phyloP scores from a whole-genome alignment of 92 coral and sea anemone genomes.

The Epizoanthus ramosus region DNA sequence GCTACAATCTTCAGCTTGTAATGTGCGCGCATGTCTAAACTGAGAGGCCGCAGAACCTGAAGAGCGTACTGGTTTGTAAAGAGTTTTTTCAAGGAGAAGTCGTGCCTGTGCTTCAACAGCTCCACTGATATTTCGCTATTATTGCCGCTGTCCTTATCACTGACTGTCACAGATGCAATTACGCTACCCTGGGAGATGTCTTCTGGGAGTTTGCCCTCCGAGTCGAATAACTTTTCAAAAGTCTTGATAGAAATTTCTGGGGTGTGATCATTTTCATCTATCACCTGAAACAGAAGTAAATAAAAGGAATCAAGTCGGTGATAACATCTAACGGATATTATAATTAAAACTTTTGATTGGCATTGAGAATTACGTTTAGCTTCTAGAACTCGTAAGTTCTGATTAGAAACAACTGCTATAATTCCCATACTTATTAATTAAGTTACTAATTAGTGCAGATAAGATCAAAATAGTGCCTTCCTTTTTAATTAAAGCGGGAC shows the following conservation, averaged over 20 bases:
- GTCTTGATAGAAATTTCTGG: slow-evolving; percentile 65
- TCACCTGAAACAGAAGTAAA: slow-evolving; percentile 54
- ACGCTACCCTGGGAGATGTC: slow-evolving; percentile 60
- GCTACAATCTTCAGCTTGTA: slow-evolving; percentile 80
- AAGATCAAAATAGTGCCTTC: slow-evolving; percentile 2
- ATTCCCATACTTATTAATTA: not conserved
- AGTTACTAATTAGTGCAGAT: not conserved
- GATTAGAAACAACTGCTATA: not conserved
- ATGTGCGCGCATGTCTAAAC: slow-evolving; percentile 57
- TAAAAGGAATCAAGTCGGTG: not conserved
- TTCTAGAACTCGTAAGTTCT: not conserved
- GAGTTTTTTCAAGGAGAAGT: slow-evolving; percentile 63
- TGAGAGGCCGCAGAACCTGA: slow-evolving; percentile 63
- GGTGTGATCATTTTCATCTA: slow-evolving; percentile 89
- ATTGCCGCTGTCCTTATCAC: slow-evolving; percentile 76
- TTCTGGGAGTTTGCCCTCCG: slow-evolving; percentile 75
- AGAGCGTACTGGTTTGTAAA: slow-evolving; percentile 65
- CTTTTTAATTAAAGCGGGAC: slow-evolving; percentile 36
- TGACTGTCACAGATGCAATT: slow-evolving; percentile 71
- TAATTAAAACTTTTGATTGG: not conserved
- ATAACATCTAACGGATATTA: slow-evolving; percentile 13
- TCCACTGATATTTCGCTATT: slow-evolving; percentile 75
- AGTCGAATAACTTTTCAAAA: slow-evolving; percentile 31
- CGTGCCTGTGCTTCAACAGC: slow-evolving; percentile 57
- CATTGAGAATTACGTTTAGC: not conserved